Conservation (phyloP, 2,888 invertebrate genomes). For the Hirtodrosophila confusa region DNA sequence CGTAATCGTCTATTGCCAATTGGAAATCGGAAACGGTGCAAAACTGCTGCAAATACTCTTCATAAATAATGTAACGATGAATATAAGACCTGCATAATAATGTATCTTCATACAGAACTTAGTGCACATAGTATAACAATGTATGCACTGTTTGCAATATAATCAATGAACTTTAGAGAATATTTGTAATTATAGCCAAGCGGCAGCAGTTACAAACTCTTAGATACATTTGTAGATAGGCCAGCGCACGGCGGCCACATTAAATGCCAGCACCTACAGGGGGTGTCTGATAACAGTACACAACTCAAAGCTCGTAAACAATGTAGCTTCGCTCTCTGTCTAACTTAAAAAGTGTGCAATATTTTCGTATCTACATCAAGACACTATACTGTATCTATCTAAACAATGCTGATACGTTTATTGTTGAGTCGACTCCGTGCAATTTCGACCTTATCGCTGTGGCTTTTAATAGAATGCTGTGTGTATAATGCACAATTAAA, state of each 20-base stretch:
- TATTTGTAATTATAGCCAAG: slow-evolving; percentile 34
- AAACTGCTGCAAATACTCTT: slow-evolving; percentile 38
- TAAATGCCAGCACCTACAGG: slow-evolving; percentile 8
- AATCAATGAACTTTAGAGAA: slow-evolving; percentile 33
- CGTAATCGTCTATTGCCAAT: slow-evolving; percentile 16
- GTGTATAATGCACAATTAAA: slow-evolving; percentile 69
- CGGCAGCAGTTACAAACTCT: slow-evolving; percentile 22
- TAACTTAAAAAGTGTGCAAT: background rate
- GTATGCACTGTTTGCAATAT: background rate
- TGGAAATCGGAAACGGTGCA: slow-evolving; percentile 44
- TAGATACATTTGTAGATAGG: slow-evolving; percentile 53
- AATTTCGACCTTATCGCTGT: slow-evolving; percentile 12
- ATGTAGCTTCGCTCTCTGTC: background rate
- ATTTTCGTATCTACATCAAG: slow-evolving; percentile 28
- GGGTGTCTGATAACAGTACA: slow-evolving; percentile 3
- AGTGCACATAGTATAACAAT: too few species aligned
- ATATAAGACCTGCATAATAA: slow-evolving; percentile 14
- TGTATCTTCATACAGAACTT: background rate
- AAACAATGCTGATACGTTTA: slow-evolving; percentile 1
- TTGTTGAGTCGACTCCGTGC: background rate
- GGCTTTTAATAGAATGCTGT: slow-evolving; percentile 50
- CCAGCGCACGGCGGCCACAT: background rate
- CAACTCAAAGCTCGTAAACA: slow-evolving; percentile 6
- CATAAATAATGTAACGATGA: slow-evolving; percentile 35
- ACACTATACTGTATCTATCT: slow-evolving; percentile 23